Percentiles rank a stretch among this genome's conserved stretches.
Conservation (phyloP, 2,888 invertebrate genomes). For the Pristionchus exspectatus region DNA sequence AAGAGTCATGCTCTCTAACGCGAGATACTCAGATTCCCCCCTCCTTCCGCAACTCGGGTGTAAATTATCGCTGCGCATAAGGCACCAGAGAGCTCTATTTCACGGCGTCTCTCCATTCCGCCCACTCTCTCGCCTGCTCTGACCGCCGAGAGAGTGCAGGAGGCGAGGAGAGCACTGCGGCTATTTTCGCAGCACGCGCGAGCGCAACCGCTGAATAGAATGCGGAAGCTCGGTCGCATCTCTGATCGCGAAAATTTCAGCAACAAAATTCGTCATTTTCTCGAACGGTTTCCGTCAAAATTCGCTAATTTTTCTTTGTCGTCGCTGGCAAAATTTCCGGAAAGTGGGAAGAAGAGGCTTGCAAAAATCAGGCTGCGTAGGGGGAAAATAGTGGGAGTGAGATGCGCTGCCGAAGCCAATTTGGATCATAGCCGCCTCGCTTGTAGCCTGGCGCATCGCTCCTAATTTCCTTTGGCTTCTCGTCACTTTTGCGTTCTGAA, state of each 20-base stretch:
- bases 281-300: background rate
- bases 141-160: background rate
- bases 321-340: background rate
- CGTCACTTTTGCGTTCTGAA: background rate
- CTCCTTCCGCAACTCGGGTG: background rate
- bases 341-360: background rate
- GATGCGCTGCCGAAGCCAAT: background rate
- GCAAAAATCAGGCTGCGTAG: background rate
- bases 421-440: background rate
- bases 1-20: background rate
- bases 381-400: background rate
- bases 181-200: background rate
- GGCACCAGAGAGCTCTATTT: background rate
- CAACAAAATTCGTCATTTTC: background rate
- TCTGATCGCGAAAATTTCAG: background rate
- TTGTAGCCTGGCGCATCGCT: background rate
- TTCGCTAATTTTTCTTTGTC: background rate
- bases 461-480: background rate
- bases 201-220: background rate
- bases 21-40: background rate
- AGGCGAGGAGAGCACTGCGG: background rate
- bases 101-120: background rate
- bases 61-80: conserved; percentile 17
- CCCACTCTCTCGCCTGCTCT: conserved; percentile 5
- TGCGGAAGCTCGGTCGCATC: background rate